Conservation (phyloP, 2,113 vertebrate genomes). For the Coryphaenoides rupestris region DNA sequence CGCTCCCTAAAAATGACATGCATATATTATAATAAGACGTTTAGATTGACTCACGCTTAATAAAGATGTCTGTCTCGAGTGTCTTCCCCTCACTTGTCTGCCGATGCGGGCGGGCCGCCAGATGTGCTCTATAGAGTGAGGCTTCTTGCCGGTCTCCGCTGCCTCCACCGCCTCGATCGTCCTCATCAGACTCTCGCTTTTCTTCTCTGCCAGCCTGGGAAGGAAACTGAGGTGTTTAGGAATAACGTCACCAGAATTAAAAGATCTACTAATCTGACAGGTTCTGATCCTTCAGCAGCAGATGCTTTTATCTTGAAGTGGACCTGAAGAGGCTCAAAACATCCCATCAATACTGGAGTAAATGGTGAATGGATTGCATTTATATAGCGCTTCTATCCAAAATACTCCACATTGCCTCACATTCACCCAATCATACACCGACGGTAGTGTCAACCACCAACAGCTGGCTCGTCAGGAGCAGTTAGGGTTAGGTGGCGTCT, state of each 20-base stretch:
- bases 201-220: slow-evolving; percentile 69
- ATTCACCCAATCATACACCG: too few relatives aligned
- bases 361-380: not conserved
- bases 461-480: too few relatives aligned
- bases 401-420: too few relatives aligned
- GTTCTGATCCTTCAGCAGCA: too few relatives aligned
- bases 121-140: slow-evolving; percentile 50
- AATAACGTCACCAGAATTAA: not conserved
- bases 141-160: slow-evolving; percentile 31
- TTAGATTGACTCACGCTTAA: slow-evolving; percentile 44
- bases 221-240: not conserved
- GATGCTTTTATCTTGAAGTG: not conserved
- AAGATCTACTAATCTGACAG: not conserved
- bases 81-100: slow-evolving; percentile 71
- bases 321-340: too few relatives aligned
- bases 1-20: too few relatives aligned
- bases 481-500: too few relatives aligned
- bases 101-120: slow-evolving; percentile 67
- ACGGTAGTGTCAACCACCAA: too few relatives aligned
- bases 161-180: slow-evolving; percentile 47
- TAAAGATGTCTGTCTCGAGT: slow-evolving; percentile 53
- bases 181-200: slow-evolving; percentile 52
- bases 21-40: not conserved
- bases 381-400: too few relatives aligned
- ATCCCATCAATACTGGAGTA: too few relatives aligned